These are phyloP conservation scores for Megaceryle torquata DNA, from an alignment of 2,113 vertebrate species.

Conservation along the genomic window DNA sequence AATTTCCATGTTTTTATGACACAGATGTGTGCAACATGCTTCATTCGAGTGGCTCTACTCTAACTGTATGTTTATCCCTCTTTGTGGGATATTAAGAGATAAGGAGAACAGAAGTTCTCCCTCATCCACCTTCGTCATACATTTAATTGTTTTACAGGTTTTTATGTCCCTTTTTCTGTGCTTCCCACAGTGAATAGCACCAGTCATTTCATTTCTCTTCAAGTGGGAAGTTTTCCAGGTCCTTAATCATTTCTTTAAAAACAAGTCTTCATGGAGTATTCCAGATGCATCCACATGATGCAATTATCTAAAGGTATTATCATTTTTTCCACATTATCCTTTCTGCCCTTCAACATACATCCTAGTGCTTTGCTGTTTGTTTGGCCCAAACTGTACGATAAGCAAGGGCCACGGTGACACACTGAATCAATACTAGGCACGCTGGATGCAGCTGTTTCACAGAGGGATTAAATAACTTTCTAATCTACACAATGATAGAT, in stretches of 20 bases:
- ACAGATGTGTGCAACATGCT: neutral
- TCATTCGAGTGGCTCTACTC: neutral
- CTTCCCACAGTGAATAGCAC: neutral
- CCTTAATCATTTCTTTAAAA: neutral
- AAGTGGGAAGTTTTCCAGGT: neutral
- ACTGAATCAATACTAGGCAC: neutral
- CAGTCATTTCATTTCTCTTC: neutral
- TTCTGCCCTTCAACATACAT: neutral
- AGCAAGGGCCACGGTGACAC: neutral
- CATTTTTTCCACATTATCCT: conserved; percentile 24
- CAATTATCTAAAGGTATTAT: neutral
- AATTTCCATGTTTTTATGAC: neutral
- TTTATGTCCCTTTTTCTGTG: neutral
- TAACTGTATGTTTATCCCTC: neutral
- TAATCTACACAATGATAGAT: conserved; percentile 26
- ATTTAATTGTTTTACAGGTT: neutral
- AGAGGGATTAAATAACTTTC: conserved; percentile 26
- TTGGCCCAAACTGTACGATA: neutral
- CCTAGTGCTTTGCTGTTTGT: neutral
- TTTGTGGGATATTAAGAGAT: neutral
- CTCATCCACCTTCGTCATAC: neutral
- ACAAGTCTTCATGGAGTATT: neutral
- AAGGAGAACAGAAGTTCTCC: neutral
- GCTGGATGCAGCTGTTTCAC: conserved; percentile 40
- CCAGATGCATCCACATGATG: neutral